These are phyloP conservation scores for Otis tarda DNA, from an alignment of 2,113 vertebrate species.

Conservation along the genomic window DNA sequence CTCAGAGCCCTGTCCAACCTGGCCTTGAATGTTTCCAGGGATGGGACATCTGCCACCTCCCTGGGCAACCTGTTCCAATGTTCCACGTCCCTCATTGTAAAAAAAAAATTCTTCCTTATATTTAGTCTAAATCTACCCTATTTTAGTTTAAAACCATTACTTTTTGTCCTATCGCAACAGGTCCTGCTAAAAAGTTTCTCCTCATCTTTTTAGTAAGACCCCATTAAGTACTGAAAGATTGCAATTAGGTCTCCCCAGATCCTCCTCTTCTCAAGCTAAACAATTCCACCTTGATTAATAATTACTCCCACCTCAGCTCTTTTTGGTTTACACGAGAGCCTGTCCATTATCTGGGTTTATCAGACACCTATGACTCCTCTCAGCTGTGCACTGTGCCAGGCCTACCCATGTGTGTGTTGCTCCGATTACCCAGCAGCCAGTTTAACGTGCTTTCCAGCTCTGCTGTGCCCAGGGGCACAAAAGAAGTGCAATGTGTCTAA, in stretches of 20 bases:
- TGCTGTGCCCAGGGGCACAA: neutral
- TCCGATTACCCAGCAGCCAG: neutral
- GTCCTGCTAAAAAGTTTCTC: neutral
- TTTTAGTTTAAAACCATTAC: neutral
- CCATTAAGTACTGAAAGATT: neutral
- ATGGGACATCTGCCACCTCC: too few relatives aligned
- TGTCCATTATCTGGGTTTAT: neutral
- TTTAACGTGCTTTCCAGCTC: neutral
- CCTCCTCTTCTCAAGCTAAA: neutral
- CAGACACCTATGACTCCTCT: neutral
- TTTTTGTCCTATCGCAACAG: rapidly evolving
- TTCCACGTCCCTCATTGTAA: too few relatives aligned
- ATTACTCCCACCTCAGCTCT: neutral
- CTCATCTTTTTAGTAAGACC: neutral
- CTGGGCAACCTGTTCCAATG: too few relatives aligned
- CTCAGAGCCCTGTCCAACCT: too few relatives aligned
- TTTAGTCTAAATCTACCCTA: neutral
- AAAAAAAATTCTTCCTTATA: too few relatives aligned
- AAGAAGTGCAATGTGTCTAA: neutral
- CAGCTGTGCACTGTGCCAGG: neutral
- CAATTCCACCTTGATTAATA: neutral
- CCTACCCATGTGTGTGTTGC: neutral
- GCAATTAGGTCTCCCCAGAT: neutral
- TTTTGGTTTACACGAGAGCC: neutral
- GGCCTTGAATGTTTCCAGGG: too few relatives aligned